A percentile compares a stretch with the other conserved stretches of the same genome.
phyloP scores from a whole-genome alignment of 1,140 invertebrate species.

The Drosophila bipectinata region DNA sequence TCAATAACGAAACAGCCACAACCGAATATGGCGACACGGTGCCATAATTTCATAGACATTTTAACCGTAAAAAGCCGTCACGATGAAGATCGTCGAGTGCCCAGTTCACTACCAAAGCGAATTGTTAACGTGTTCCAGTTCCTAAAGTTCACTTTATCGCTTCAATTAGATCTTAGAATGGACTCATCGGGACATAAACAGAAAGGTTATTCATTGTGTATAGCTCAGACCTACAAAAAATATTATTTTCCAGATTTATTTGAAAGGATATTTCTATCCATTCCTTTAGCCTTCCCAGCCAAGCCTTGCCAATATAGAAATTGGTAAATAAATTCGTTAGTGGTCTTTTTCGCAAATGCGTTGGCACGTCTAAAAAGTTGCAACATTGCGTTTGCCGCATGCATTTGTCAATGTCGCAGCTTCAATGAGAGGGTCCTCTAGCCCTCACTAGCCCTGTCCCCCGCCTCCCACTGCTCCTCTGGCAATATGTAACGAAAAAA shows the following conservation, averaged over 20 bases:
- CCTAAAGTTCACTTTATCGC: conserved; percentile 25
- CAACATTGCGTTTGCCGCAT: conserved; percentile 61
- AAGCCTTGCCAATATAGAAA: conserved; percentile 7
- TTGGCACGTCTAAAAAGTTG: conserved; percentile 54
- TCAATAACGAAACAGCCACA: conserved; percentile 57
- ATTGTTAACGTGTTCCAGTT: conserved; percentile 35
- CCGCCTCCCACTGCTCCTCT: conserved; percentile 28
- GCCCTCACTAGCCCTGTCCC: conserved; percentile 29
- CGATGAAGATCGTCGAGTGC: conserved; percentile 46
- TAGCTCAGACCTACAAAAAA: neutral
- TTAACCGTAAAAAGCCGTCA: conserved; percentile 45
- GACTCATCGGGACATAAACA: neutral
- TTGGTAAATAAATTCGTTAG: conserved; percentile 33
- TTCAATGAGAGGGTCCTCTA: conserved; percentile 56
- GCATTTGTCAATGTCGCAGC: conserved; percentile 74
- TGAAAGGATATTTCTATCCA: neutral
- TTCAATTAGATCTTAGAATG: conserved; percentile 7
- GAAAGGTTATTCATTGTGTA: neutral
- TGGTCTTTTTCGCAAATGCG: conserved; percentile 51
- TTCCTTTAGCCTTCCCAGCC: neutral
- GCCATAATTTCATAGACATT: conserved; percentile 64
- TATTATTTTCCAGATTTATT: neutral
- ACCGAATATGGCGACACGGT: conserved; percentile 59
- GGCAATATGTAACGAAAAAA: conserved; percentile 49
- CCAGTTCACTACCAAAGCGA: conserved; percentile 39